Evolutionary conservation across 2,888 invertebrate genomes (phyloP).

Genomic region (Tortricodes alternella): DNA sequence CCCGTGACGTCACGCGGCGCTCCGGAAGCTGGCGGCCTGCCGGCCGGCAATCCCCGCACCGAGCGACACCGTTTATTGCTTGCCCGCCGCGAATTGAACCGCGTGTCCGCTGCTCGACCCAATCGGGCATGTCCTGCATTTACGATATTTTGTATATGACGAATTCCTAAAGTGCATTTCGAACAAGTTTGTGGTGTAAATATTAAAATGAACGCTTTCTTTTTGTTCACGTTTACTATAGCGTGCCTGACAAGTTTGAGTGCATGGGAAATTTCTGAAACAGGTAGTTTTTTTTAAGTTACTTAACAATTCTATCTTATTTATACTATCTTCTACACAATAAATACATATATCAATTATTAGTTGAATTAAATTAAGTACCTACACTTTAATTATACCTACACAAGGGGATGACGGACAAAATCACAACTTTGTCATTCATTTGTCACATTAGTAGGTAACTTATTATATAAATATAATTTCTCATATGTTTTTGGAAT

Average conservation of each 20-base stretch:
- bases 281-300: slow-evolving; percentile 49
- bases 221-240: slow-evolving; percentile 2
- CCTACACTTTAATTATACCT: too few species aligned
- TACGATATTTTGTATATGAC: slow-evolving; percentile 51
- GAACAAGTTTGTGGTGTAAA: slow-evolving; percentile 6
- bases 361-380: too few species aligned
- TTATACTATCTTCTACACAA: too few species aligned
- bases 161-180: slow-evolving; percentile 36
- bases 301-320: background rate
- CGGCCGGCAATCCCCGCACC: slow-evolving; percentile 64
- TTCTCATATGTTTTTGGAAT: too few species aligned
- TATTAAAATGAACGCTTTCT: slow-evolving; percentile 15
- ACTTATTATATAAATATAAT: too few species aligned
- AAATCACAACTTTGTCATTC: too few species aligned
- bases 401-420: too few species aligned
- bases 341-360: too few species aligned
- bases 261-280: slow-evolving; percentile 57
- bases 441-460: too few species aligned
- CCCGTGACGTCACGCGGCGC: slow-evolving; percentile 59
- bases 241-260: slow-evolving; percentile 33
- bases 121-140: slow-evolving; percentile 60
- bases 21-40: slow-evolving; percentile 64
- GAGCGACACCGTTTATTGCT: slow-evolving; percentile 59
- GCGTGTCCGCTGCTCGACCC: slow-evolving; percentile 73
- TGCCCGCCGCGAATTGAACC: slow-evolving; percentile 73